Base-by-base conservation (phyloP, 1,140 invertebrate genomes). In the Drosophila kikkawai region DNA sequence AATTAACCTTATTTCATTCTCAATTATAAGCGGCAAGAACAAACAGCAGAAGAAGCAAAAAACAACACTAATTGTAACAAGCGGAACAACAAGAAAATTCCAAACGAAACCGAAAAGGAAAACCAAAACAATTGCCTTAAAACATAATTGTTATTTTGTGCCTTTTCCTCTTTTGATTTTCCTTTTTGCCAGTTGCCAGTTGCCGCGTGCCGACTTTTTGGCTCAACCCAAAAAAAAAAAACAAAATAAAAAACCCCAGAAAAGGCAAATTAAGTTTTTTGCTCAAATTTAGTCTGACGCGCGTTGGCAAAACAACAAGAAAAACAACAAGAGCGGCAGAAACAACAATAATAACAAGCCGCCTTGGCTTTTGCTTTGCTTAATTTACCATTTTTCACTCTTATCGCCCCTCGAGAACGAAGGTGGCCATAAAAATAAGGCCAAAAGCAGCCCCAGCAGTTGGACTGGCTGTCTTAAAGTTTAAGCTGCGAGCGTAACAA, bases 1-100 rank as follows among this genome's bases (percentile, higher is more conserved):
- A 90, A 90, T 90, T 90, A 90, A 90, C 85, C 85, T 90, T 85
- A 90, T 90, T 90, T 90, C 86, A 85, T 90, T 90, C 85, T 85
- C 85, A 90, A 90, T 90, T 90, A 90, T 87, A 90, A 90, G 65
- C 74, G 77, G 51, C 66, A 80, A 57, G 57, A 79, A 64, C 77
- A 78, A 80, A 86, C 64, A 58, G 51, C 19, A 58, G 55, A 59
- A 60, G 57, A 64, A 61, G 57, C 71, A 57, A 65, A 64, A 48
- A 76, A 39, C 50, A 78, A 42, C 68, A 74, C 78, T 80, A 80
- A 80, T 80, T 74, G 77, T 73, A 61, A 60, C 61, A 80, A 75
- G 78, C 67, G 37, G 51, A 59, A 75, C 56, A 67, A 60, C 36
- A 56, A 48, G 44, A 37, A 59, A 44, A 68, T 17, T 41, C 26